Base-by-base conservation (phyloP, 2,888 invertebrate species). In the Oscheius sp. region DNA sequence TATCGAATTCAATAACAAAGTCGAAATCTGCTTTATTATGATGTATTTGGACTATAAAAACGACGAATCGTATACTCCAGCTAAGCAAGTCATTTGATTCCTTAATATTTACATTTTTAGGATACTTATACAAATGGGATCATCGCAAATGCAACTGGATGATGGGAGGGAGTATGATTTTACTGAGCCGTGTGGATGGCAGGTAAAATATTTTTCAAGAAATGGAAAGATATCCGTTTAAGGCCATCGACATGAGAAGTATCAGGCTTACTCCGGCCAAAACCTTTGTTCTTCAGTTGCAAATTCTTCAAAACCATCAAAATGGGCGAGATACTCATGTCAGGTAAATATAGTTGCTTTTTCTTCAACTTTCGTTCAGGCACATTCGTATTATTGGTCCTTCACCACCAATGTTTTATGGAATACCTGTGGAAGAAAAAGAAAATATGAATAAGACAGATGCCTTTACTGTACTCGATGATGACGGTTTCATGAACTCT, bases 41-140 rank as follows among this genome's bases (percentile, higher is more conserved):
- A 92, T 99, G 72, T 99, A 95, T 86, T 94, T 95, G 0, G 97
- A 99, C 87, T 98, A 93, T 87, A 98, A 97, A 88, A 88, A 95
- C 41, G 98, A 98, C 88, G 98, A 98, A 88, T 97, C 96, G 86
- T 98, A 98, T 86, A 99, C 98, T 0, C 98, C 98, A 0, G 94
- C 93, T 85, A 90, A 90, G 90, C 90, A 80, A 72, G 77, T 63
- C 3, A 49, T 44, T 9, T 26, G 38, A 17, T 12, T 41, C 41
- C 12, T 17, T 6, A 17, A 17, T 6, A 12, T 3, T 41, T 41
- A 41, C 4, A 41, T 6, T 65, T 63, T 14, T 36, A 81, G 81
- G 61, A 61, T 82, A 6, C 63, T 71, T 44, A 73, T 81, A 3
- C 71, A 82, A 32, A 59, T 70, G 14, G 82, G 82, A 14, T 54